Evolutionary conservation across 1,140 invertebrate species (phyloP), one percentile per base, ranked within the genome.

Genomic region (Scaptomyza graminum): DNA sequence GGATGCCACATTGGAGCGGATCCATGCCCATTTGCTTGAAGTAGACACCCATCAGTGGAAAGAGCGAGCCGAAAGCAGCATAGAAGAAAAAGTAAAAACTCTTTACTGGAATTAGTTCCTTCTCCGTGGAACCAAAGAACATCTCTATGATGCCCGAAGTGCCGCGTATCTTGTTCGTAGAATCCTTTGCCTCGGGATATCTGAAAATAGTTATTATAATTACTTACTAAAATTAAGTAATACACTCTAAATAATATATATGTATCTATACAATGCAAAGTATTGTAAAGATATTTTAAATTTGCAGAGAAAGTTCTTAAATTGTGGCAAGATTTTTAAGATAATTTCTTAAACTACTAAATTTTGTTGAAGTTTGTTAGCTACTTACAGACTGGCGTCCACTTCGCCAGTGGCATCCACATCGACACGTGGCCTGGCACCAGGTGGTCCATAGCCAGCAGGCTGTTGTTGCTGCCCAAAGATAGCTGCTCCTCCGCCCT

Each of bases 61-160:
- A 99, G 0, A 99, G 93, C 0, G 98, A 99, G 5, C 99, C 99
- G 85, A 99, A 99, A 1, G 99, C 98, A 2, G 98, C 98, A 91
- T 99, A 99, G 93, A 99, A 99, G 94, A 99, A 99, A 92, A 99
- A 99, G 92, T 99, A 99, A 92, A 99, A 99, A 1, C 96, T 96
- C 92, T 99, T 99, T 54, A 98, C 97, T 4, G 97, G 96, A 56
- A 99, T 94, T 47, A 99, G 93, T 91, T 99, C 97, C 51, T 96
- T 96, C 91, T 98, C 97, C 3, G 97, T 85, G 18, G 95, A 92
- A 6, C 96, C 96, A 81, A 96, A 97, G 9, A 97, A 92, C 81
- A 96, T 94, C 92, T 97, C 97, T 60, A 98, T 92, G 65, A 98
- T 90, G 89, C 97, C 97, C 66, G 95, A 95, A 84, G 94, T 95